Evolutionary conservation across 2,888 invertebrate species (phyloP).

Genomic region (Caradrina kadenii): DNA sequence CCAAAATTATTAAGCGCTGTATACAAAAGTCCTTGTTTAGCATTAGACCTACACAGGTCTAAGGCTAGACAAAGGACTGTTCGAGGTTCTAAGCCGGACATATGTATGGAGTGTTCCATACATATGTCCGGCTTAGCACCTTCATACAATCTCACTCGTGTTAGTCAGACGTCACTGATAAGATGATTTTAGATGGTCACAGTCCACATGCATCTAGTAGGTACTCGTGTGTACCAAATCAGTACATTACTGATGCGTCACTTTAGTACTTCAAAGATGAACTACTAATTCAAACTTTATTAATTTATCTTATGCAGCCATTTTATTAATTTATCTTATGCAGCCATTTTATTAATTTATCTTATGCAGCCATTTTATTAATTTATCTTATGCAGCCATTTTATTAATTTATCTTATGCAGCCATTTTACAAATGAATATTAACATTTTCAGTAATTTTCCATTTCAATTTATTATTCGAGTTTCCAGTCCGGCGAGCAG

Average conservation of each 20-base stretch:
- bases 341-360: conserved; percentile 26
- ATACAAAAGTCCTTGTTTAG: background rate
- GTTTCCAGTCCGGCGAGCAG: conserved; percentile 41
- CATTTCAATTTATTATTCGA: conserved; percentile 54
- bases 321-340: too few relatives aligned
- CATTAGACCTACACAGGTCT: too few relatives aligned
- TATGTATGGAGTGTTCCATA: too few relatives aligned
- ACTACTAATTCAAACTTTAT: conserved; percentile 4
- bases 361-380: conserved; percentile 17
- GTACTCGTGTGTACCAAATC: too few relatives aligned
- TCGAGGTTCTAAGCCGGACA: too few relatives aligned
- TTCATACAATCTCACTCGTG: background rate
- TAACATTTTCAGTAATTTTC: conserved; percentile 54
- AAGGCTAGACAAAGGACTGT: too few relatives aligned
- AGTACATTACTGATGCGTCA: background rate
- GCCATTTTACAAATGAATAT: conserved; percentile 37
- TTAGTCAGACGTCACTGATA: background rate
- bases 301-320: conserved; percentile 22
- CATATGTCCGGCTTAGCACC: background rate
- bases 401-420: conserved; percentile 25
- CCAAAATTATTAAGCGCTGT: too few relatives aligned
- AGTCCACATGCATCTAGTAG: background rate
- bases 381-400: too few relatives aligned
- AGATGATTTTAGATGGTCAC: background rate
- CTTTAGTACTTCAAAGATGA: background rate